Base-by-base conservation (phyloP, 64 coral and sea anemone genomes). In the Montipora cactus region DNA sequence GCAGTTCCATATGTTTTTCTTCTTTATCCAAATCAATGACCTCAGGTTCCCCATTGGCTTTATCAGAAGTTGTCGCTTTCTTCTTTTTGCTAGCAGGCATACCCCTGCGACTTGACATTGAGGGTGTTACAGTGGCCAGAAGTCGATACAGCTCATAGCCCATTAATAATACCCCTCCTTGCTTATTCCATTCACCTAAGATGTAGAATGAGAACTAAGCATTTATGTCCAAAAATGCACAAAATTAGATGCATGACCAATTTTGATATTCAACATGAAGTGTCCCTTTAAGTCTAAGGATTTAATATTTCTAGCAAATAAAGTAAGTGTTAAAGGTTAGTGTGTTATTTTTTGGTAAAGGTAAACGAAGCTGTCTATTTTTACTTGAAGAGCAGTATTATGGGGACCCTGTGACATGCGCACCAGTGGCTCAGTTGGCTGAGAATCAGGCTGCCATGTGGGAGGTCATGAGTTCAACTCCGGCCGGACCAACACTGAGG, bases 21-120 rank as follows among this genome's bases (percentile, higher is more conserved):
- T 98, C 97, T 73, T 98, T 94, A 89, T 98, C 97, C 44, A 98
- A 73, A 75, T 98, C 97, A 28, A 98, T 98, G 18, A 98, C 79
- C 78, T 98, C 97, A 45, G 94, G 95, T 66, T 94, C 92, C 69
- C 90, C 88, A 83, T 76, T 77, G 20, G 45, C 13, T 46, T 77
- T 96, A 6, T 93, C 91, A 44, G 79, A 37, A 57, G 81, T 89
- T 22, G 87, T 76, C 0, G 52, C 45, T 81, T 93, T 96, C 71
- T 96, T 95, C 78, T 95, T 95, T 88, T 91, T 95, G 14, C 79
- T 98, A 2, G 83, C 69, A 53, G 95, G 91, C 50, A 94, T 83
- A 67, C 92, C 93, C 57, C 93, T 96, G 67, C 86, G 94, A 78
- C 94, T 98, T 7, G 94, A 92, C 91, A 98, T 90, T 1, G 93